Evolutionary conservation across 2,888 invertebrate genomes (phyloP).

Genomic region (Scotopteryx bipunctaria): DNA sequence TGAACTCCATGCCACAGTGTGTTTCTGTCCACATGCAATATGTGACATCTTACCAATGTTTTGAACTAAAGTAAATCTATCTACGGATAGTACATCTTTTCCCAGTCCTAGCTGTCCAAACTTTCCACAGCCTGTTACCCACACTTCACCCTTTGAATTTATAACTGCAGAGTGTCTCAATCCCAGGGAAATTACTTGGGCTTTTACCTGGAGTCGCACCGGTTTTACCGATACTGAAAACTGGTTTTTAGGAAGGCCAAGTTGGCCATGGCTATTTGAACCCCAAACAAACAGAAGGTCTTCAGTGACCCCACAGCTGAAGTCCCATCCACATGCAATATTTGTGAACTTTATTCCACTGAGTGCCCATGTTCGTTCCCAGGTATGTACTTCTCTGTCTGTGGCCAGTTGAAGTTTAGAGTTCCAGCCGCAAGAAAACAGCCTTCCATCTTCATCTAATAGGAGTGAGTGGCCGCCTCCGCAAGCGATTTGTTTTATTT

Average conservation of each 20-base stretch:
- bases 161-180: constrained; percentile 87
- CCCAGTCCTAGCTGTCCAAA: constrained; percentile 87
- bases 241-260: constrained; percentile 85
- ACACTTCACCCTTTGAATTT: constrained; percentile 84
- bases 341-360: constrained; percentile 83
- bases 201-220: constrained; percentile 73
- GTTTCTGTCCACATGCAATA: constrained; percentile 92
- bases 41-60: constrained; percentile 82
- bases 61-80: constrained; percentile 80
- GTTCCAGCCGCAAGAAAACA: constrained; percentile 92
- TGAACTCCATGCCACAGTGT: constrained; percentile 85
- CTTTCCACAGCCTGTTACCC: constrained; percentile 86
- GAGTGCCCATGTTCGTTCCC: constrained; percentile 84
- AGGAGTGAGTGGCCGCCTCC: constrained; percentile 91
- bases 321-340: constrained; percentile 92
- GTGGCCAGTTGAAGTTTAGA: constrained; percentile 88
- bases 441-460: constrained; percentile 85
- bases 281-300: constrained; percentile 92
- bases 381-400: constrained; percentile 75
- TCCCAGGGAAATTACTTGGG: constrained; percentile 86
- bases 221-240: constrained; percentile 66
- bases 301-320: constrained; percentile 88
- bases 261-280: constrained; percentile 89
- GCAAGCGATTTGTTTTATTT: constrained; percentile 86
- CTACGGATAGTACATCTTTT: constrained; percentile 55